Evolutionary conservation across 2,888 invertebrate genomes (phyloP).

Genomic region (Resseliella maxima): DNA sequence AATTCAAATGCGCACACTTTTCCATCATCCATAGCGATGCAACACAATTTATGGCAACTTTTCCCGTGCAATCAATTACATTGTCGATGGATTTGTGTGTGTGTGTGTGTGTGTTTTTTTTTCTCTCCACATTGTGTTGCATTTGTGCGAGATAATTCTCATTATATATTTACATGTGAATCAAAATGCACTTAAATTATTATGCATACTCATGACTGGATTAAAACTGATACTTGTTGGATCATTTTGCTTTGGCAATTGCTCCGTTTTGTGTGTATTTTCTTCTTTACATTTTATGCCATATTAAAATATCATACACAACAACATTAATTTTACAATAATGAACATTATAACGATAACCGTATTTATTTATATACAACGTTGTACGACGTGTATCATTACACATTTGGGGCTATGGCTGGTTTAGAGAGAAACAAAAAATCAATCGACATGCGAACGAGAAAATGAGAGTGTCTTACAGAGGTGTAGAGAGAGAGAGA

Average conservation of each 20-base stretch:
- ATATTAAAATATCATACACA: constrained; percentile 49
- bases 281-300: background rate
- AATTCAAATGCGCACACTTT: background rate
- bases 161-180: constrained; percentile 43
- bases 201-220: background rate
- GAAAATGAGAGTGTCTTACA: too few relatives aligned
- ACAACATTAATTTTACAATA: constrained; percentile 53
- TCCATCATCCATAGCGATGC: background rate
- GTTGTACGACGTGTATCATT: constrained; percentile 30
- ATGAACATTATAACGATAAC: constrained; percentile 55
- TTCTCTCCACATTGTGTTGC: background rate
- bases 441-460: too few relatives aligned
- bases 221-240: background rate
- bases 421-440: too few relatives aligned
- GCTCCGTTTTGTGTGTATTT: background rate
- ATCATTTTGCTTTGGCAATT: background rate
- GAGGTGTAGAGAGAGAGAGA: too few relatives aligned
- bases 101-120: background rate
- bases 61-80: constrained; percentile 30
- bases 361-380: constrained; percentile 18
- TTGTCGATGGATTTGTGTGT: constrained; percentile 1
- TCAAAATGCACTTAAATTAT: constrained; percentile 49
- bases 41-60: background rate
- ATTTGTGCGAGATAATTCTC: constrained; percentile 20
- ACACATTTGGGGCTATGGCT: background rate